Base-by-base conservation (phyloP, 2,888 invertebrate species). In the Sphecodes monilicornis region DNA sequence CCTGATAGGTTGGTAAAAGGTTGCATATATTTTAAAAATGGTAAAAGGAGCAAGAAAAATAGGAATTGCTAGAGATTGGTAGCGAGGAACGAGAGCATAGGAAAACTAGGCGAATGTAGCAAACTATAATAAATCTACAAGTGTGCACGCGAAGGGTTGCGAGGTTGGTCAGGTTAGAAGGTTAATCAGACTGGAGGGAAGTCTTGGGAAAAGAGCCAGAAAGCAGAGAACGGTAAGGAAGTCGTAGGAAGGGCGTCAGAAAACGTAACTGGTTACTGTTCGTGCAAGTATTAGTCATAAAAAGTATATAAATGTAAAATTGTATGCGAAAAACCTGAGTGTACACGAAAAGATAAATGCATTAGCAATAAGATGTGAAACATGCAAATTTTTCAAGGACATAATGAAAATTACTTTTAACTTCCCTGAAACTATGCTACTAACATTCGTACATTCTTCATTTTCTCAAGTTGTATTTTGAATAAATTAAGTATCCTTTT, bases 71-170 rank as follows among this genome's bases (percentile, higher is more conserved):
- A 26, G 57, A 57, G 57, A 57, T 57, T 57, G 26, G 57, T 13
- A 13, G 57, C 4, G 13, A 26, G 4, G 26, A 26, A 57, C 57
- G 57, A 57, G 26, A 57, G 57, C 57, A 26, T 11, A 26, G 57
- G 54, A 26, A 57, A 57, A 26, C 26, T 57, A 11, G n/a, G 57
- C 3, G 26, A 57, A 57, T 13, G 57, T 26, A 26, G 26, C 57
- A 26, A 57, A 57, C 57, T 57, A n/a, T n/a, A 57, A 57, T 57
- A 57, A 57, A 57, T 57, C 26, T 57, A 26, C 57, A 57, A 57
- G 57, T 26, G 57, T 26, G 57, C 57, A 57, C 57, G 57, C 57
- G 57, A 57, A 26, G 11, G 57, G n/a, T 57, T 26, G 57, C 26
- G 26, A 8, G n/a, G 54, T 8, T 54, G 10, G 54, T 10, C n/a